These are phyloP conservation scores for Bovichtus diacanthus DNA, from an alignment of 2,797 vertebrate genomes.

Conservation along the genomic window DNA sequence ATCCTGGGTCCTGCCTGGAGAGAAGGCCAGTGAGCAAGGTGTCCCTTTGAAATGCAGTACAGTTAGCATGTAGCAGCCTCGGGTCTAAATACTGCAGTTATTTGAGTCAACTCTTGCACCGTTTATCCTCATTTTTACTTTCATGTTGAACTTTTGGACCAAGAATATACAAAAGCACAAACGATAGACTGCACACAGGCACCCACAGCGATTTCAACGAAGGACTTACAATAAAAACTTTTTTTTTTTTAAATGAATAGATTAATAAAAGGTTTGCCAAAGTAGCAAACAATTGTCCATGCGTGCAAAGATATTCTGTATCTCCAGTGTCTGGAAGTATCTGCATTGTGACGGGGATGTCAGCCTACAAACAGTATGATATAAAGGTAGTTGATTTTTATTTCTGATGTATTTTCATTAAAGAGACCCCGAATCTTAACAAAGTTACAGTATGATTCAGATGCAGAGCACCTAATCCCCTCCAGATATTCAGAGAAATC, in stretches of 20 bases:
- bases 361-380: neutral
- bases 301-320: neutral
- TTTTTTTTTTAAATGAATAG: too few relatives aligned
- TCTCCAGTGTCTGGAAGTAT: too few relatives aligned
- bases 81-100: neutral
- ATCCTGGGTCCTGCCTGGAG: constrained; percentile 17
- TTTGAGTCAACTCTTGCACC: neutral
- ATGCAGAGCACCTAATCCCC: neutral
- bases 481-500: neutral
- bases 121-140: neutral
- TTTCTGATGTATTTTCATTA: neutral
- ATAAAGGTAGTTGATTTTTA: neutral
- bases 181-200: neutral
- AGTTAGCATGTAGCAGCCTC: neutral
- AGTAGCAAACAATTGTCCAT: neutral
- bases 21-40: constrained; percentile 13
- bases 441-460: neutral
- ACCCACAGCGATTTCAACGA: too few relatives aligned
- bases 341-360: too few relatives aligned
- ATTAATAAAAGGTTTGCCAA: neutral
- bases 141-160: neutral
- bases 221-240: neutral
- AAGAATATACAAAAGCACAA: neutral
- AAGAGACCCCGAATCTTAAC: neutral
- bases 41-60: constrained; percentile 15